Percentiles rank a stretch among this genome's conserved stretches.
Evolutionary conservation across 2,888 invertebrate genomes (phyloP).

Genomic region (Atethmia centrago): DNA sequence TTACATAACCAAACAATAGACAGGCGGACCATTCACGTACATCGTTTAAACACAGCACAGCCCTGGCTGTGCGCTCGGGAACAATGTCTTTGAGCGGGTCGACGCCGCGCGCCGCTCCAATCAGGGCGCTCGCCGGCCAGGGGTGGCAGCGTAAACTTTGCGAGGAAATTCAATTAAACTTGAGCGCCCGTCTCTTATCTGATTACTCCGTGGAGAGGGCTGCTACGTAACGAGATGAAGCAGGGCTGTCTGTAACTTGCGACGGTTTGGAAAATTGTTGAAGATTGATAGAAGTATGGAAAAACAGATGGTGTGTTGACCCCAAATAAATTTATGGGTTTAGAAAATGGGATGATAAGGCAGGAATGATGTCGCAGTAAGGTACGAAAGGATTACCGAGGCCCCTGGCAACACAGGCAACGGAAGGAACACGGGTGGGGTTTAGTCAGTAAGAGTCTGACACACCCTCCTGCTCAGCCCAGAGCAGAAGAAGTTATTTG

Average conservation of each 20-base stretch:
- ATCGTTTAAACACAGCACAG: conserved; percentile 69
- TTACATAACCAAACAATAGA: conserved; percentile 56
- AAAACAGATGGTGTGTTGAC: background rate
- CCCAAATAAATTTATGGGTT: background rate
- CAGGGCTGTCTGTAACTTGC: conserved; percentile 78
- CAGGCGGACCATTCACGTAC: conserved; percentile 68
- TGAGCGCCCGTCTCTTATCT: conserved; percentile 88
- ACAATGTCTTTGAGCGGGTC: conserved; percentile 86
- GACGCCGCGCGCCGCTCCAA: conserved; percentile 83
- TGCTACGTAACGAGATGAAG: conserved; percentile 84
- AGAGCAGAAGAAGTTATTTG: too few relatives aligned
- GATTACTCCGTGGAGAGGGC: conserved; percentile 87
- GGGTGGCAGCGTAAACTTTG: conserved; percentile 88
- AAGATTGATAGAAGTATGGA: conserved; percentile 6
- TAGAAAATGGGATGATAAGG: background rate
- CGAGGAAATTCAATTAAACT: conserved; percentile 89
- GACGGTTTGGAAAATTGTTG: background rate
- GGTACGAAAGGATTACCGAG: too few relatives aligned
- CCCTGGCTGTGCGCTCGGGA: conserved; percentile 72
- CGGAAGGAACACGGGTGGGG: too few relatives aligned
- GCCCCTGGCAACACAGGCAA: too few relatives aligned
- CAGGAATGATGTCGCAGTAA: too few relatives aligned
- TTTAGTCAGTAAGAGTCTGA: too few relatives aligned
- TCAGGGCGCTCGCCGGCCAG: conserved; percentile 80
- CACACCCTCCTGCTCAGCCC: too few relatives aligned